Evolutionary conservation across 2,113 vertebrate species (phyloP), one percentile per base, ranked within the genome.

Genomic region (Saimiri boliviensis): DNA sequence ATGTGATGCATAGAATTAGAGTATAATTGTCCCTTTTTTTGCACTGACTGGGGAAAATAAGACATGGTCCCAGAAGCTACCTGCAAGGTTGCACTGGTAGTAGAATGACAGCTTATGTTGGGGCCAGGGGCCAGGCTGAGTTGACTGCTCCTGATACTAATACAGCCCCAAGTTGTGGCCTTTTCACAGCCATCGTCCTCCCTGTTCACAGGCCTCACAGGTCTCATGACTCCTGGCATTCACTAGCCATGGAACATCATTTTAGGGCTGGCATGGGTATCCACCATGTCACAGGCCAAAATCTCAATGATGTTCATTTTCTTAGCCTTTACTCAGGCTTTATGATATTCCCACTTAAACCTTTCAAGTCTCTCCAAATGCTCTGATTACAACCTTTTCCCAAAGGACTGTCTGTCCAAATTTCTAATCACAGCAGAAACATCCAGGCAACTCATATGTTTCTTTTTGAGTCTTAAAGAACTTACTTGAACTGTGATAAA

Each of bases 171-270:
- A 52, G 9, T 35, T 70, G 9, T 19, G 37, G 14, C 1, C 52
- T 21, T 27, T 35, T 45, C 23, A 79, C 0, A 58, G 37, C 1
- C 17, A 5, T 21, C 0, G 5, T 42, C 2, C 45, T 37, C 6
- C 7, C 17, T 76, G 16, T 23, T n/a, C 23, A 52, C 21, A 94
- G 42, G 5, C 27, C 9, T 80, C 54, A 10, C 21, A 76, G 19
- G 10, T 3, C 4, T 88, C n/a, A 8, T 37, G 8, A 49, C 37
- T 73, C 27, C 9, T 45, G 16, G 14, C 6, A 13, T 32, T 45
- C 71, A 3, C 20, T 45, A 80, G 21, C 19, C 25, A 13, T 20
- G 11, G 19, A 47, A 8, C 11, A 77, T 25, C 7, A 17, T 47
- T 84, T 92, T 20, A 66, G 32, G n/a, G 3, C 12, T n/a, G 7